A percentile compares a stretch with the other conserved stretches of the same genome.
phyloP scores from a whole-genome alignment of 2,888 invertebrate species.

The Rotaria sp. region DNA sequence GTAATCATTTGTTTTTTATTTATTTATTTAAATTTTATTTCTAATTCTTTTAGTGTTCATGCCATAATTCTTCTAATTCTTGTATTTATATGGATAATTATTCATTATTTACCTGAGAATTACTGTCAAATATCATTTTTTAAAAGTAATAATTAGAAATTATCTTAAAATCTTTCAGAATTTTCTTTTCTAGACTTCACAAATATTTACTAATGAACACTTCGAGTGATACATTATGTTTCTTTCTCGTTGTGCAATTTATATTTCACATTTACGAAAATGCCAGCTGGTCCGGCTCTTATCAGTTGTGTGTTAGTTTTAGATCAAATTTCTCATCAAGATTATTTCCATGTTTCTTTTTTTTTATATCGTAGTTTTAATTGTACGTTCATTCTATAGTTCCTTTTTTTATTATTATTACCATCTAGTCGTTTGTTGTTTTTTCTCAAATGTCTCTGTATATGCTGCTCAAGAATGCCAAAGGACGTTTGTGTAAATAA shows the following conservation, averaged over 20 bases:
- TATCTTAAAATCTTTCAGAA: not conserved
- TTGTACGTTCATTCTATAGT: not conserved
- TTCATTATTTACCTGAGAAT: not conserved
- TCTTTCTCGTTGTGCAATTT: not conserved
- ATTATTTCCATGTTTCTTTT: not conserved
- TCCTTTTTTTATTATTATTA: not conserved
- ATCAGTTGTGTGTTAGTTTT: not conserved
- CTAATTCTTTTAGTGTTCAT: not conserved
- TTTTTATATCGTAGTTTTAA: not conserved
- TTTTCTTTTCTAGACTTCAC: not conserved
- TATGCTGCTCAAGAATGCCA: not conserved
- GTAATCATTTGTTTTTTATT: not conserved
- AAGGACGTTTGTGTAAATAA: not conserved
- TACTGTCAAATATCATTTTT: not conserved
- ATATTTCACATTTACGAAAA: not conserved
- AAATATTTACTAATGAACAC: not conserved
- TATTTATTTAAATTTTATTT: not conserved
- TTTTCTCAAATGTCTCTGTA: not conserved
- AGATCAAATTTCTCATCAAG: not conserved
- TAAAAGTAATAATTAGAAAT: not conserved
- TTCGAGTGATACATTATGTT: not conserved
- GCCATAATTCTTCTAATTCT: not conserved
- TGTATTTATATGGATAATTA: not conserved
- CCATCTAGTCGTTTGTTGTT: not conserved
- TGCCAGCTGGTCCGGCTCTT: not conserved